phyloP scores from a whole-genome alignment of 2,888 invertebrate species.

The Cerastis leucographa region DNA sequence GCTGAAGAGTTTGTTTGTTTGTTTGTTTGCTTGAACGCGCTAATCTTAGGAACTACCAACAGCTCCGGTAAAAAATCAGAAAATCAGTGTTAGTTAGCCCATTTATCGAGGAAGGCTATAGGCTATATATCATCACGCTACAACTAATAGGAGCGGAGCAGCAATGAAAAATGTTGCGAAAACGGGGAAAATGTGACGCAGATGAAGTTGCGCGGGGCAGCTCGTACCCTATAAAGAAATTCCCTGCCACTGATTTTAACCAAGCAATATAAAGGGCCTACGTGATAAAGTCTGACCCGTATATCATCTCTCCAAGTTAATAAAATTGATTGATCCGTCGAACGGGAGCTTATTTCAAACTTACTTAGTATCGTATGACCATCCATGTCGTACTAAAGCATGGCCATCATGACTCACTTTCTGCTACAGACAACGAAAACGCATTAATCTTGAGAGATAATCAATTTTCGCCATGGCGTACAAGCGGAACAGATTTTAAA shows the following conservation, averaged over 20 bases:
- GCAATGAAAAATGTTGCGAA: too few species aligned
- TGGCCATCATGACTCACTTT: conserved; percentile 62
- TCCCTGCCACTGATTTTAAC: neutral
- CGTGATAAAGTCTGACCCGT: conserved; percentile 12
- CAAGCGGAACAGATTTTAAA: conserved; percentile 42
- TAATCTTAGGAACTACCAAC: too few species aligned
- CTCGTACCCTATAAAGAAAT: conserved; percentile 13
- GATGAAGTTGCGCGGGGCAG: too few species aligned
- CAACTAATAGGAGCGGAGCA: too few species aligned
- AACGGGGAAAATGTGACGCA: too few species aligned
- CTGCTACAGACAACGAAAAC: conserved; percentile 54
- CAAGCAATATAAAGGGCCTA: neutral
- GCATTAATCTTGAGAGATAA: conserved; percentile 64
- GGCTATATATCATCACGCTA: too few species aligned
- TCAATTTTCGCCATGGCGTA: conserved; percentile 57
- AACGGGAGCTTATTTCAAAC: conserved; percentile 23
- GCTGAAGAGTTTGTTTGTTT: too few species aligned
- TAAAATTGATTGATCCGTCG: conserved; percentile 33
- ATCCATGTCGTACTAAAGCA: conserved; percentile 30
- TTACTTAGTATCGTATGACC: conserved; percentile 32
- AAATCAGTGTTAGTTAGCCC: too few species aligned
- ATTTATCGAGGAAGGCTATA: too few species aligned
- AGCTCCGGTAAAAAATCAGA: too few species aligned
- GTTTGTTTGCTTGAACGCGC: too few species aligned
- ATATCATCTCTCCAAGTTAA: conserved; percentile 9